Evolutionary conservation across 2,888 invertebrate genomes (phyloP).

Genomic region (Nineta flava): DNA sequence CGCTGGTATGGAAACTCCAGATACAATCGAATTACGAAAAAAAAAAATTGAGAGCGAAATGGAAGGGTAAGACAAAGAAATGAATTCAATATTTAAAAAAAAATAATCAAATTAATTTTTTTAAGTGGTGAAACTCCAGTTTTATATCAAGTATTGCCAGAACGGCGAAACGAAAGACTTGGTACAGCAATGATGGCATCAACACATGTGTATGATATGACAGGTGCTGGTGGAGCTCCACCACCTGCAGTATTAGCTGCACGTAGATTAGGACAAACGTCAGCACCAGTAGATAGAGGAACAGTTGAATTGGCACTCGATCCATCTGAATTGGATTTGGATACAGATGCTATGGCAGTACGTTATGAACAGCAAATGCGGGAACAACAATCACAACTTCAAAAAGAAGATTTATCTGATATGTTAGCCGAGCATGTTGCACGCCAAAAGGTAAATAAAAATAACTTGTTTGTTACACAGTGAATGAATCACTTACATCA

Average conservation of each 20-base stretch:
- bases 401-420: constrained; percentile 91
- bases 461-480: too few relatives aligned
- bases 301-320: constrained; percentile 91
- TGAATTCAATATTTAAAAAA: constrained; percentile 1
- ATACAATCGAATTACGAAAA: constrained; percentile 94
- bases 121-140: constrained; percentile 80
- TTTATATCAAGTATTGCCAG: constrained; percentile 88
- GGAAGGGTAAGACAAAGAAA: constrained; percentile 54
- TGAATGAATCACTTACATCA: too few relatives aligned
- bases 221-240: constrained; percentile 41
- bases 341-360: constrained; percentile 89
- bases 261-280: constrained; percentile 21
- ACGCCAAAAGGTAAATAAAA: constrained; percentile 62
- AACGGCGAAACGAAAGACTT: constrained; percentile 80
- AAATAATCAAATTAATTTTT: constrained; percentile 8
- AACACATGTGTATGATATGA: constrained; percentile 93
- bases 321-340: constrained; percentile 92
- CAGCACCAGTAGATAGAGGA: constrained; percentile 33
- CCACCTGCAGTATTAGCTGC: constrained; percentile 32
- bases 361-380: constrained; percentile 92
- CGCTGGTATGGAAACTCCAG: constrained; percentile 94
- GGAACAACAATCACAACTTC: constrained; percentile 76
- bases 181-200: constrained; percentile 95
- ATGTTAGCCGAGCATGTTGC: constrained; percentile 98
- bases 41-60: constrained; percentile 90